These are phyloP conservation scores for Drosophila flavopinicola DNA, from an alignment of 2,888 invertebrate genomes.

Conservation along the genomic window DNA sequence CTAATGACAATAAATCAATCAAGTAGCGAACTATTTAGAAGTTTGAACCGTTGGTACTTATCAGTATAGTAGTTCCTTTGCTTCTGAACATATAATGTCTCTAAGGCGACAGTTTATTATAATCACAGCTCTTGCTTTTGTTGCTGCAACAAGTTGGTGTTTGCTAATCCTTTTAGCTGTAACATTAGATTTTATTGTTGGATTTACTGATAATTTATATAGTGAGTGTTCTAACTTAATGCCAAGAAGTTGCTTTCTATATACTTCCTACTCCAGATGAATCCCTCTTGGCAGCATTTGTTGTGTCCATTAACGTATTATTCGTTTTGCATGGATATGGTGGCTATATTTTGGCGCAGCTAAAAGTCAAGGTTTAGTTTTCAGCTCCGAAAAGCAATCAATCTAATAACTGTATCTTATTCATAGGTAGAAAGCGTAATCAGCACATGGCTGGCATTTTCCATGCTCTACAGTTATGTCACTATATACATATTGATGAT, in stretches of 20 bases:
- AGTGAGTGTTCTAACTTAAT: not conserved
- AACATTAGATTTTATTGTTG: not conserved
- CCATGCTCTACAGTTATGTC: not conserved
- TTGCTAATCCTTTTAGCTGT: not conserved
- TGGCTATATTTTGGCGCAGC: not conserved
- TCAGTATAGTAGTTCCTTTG: not conserved
- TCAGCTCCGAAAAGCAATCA: not conserved
- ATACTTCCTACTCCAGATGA: not conserved
- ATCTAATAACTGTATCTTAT: no score
- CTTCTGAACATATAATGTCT: not conserved
- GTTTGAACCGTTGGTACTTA: not conserved
- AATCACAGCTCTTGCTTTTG: not conserved
- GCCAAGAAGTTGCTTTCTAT: not conserved
- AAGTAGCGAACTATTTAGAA: not conserved
- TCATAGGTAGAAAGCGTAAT: not conserved
- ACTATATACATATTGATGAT: not conserved
- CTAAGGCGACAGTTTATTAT: not conserved
- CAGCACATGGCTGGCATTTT: not conserved
- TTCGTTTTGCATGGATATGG: not conserved
- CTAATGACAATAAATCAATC: not conserved
- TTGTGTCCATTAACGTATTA: not conserved
- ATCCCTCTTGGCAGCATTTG: not conserved
- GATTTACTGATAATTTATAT: not conserved
- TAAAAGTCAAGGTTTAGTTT: not conserved
- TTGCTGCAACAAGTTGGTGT: not conserved